Conservation (phyloP, 2,797 vertebrate genomes). For the Novumbra hubbsi region DNA sequence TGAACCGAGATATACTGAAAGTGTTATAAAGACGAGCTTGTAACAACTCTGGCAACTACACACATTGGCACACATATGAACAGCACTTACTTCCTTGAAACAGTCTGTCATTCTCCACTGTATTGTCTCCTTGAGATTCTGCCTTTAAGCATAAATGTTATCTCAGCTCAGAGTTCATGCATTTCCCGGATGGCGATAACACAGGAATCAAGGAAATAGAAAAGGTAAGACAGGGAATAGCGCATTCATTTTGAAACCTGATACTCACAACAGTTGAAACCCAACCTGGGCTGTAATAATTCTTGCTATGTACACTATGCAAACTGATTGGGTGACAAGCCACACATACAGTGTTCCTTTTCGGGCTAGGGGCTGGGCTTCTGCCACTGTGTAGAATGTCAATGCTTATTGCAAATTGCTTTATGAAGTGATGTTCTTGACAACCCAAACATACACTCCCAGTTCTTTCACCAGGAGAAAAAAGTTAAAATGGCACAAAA, state of each 20-base stretch:
- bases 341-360: slow-evolving; percentile 25
- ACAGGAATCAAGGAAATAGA: slow-evolving; percentile 5
- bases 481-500: background rate
- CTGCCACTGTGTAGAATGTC: slow-evolving; percentile 26
- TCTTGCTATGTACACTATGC: background rate
- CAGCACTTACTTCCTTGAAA: slow-evolving; percentile 62
- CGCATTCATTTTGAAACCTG: slow-evolving; percentile 38
- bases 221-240: slow-evolving; percentile 38
- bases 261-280: slow-evolving; percentile 23
- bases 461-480: background rate
- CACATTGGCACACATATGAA: background rate
- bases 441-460: background rate
- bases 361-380: slow-evolving; percentile 37
- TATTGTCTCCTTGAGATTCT: background rate
- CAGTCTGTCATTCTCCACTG: slow-evolving; percentile 44
- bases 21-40: background rate
- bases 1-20: background rate
- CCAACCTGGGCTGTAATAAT: slow-evolving; percentile 15
- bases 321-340: background rate
- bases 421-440: background rate
- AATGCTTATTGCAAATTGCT: background rate
- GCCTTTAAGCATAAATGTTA: background rate
- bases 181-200: background rate
- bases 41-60: background rate
- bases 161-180: slow-evolving; percentile 6